Evolutionary conservation across 2,888 invertebrate species (phyloP), one percentile per base, ranked within the genome.

Genomic region (Leptopilina drosophilae): DNA sequence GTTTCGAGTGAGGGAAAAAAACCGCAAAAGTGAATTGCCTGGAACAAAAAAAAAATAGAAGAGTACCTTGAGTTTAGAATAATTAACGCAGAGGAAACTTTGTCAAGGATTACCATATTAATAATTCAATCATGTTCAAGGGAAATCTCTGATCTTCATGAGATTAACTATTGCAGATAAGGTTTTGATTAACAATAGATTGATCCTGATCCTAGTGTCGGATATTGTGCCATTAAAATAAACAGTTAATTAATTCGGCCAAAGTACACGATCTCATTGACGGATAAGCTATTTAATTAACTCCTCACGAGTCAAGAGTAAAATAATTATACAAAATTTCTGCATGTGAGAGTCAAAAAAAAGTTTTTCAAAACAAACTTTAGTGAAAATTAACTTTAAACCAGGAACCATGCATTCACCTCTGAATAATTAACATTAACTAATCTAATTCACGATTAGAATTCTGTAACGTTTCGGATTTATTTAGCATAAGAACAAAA

Each of bases 251-350:
- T 62, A 20, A 20, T 62, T 20, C 20, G 62, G 20, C 9, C 62
- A 62, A 62, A 62, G 20, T 8, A 5, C 12, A 20, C 20, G 62
- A 62, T 59, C 59, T 14, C 15, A 15, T 62, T 62, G 62, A 62
- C 20, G 62, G 62, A 62, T 62, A 62, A 62, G n/a, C 15, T 20
- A 62, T 20, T 62, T 62, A 62, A 62, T 62, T 62, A 62, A 62
- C 59, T 59, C 15, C 7, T 15, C 8, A 62, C n/a, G 15, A 62
- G 9, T 7, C 7, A 56, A 12, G 20, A 7, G 15, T 8, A 9
- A 20, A 62, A 62, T 20, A 20, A 62, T 1, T 7, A 3, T 15
- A 42, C 59, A 59, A 59, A 62, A 20, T n/a, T 33, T 2, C 33
- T 33, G 33, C 20, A 15, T 9, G 62, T 62, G 9, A 62, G 20